A percentile compares a stretch with the other conserved stretches of the same genome.
These are phyloP conservation scores for Corythoichthys intestinalis DNA, from an alignment of 2,113 vertebrate genomes.

Conservation along the genomic window DNA sequence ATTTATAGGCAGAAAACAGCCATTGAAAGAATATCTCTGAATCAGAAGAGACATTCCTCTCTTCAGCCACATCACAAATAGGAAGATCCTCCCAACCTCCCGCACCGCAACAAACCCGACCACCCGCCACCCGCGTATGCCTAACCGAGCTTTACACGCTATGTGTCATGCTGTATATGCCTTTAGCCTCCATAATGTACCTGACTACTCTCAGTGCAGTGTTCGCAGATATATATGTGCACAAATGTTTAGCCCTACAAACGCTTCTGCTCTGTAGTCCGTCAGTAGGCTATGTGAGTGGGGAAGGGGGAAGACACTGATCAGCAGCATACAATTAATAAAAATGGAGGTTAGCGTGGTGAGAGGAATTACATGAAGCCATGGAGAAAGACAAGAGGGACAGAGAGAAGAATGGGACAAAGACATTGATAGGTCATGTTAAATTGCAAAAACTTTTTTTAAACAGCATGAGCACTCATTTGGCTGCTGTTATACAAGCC, in stretches of 20 bases:
- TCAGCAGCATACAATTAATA: constrained; percentile 59
- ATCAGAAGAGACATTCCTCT: constrained; percentile 32
- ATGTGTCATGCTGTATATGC: constrained; percentile 39
- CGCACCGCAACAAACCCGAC: constrained; percentile 20
- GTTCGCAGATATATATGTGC: constrained; percentile 22
- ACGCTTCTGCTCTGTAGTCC: constrained; percentile 71
- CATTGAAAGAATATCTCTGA: constrained; percentile 34
- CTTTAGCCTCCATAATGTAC: background rate
- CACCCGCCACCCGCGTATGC: constrained; percentile 64
- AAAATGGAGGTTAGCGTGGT: constrained; percentile 42
- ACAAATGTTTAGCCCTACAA: constrained; percentile 10
- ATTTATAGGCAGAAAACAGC: constrained; percentile 10
- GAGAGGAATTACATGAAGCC: constrained; percentile 44
- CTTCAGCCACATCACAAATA: constrained; percentile 44
- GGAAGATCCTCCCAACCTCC: constrained; percentile 13
- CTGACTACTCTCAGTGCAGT: background rate
- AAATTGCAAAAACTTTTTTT: constrained; percentile 1
- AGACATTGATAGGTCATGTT: constrained; percentile 23
- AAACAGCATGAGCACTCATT: background rate
- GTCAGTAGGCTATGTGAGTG: constrained; percentile 72
- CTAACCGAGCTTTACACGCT: constrained; percentile 57
- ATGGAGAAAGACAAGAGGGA: constrained; percentile 35
- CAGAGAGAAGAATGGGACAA: constrained; percentile 34
- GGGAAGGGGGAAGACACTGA: constrained; percentile 50
- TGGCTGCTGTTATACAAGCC: background rate